These are phyloP conservation scores for Amiota mariae DNA, from an alignment of 2,888 invertebrate genomes.

Conservation along the genomic window DNA sequence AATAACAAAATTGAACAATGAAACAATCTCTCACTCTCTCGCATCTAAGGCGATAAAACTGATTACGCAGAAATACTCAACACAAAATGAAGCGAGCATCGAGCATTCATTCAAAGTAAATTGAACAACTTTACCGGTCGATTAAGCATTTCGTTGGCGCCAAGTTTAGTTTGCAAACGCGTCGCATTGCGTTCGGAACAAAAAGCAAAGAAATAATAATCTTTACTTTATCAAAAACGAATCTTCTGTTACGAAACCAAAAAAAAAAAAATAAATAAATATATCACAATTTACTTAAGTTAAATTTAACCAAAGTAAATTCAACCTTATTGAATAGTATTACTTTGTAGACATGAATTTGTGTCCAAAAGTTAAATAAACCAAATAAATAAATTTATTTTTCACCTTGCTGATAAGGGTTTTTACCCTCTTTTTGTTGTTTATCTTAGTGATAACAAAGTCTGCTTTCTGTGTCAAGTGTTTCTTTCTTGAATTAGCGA, in stretches of 20 bases:
- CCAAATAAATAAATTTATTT: neutral
- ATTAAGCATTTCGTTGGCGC: constrained; percentile 4
- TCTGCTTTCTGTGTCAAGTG: neutral
- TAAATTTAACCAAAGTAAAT: constrained; percentile 6
- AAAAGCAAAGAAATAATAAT: neutral
- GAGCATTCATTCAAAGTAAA: neutral
- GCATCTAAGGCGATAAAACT: neutral
- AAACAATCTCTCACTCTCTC: no score
- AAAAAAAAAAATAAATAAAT: constrained; percentile 1
- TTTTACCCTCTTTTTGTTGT: neutral
- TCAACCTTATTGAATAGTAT: no score
- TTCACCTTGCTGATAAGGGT: constrained; percentile 23
- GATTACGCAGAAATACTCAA: constrained; percentile 18
- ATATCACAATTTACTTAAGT: neutral
- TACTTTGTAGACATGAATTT: neutral
- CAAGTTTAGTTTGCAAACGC: constrained; percentile 24
- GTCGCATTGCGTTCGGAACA: neutral
- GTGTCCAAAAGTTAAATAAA: no score
- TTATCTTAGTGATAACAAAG: constrained; percentile 20
- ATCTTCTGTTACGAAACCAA: neutral
- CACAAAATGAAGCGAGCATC: constrained; percentile 5
- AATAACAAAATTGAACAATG: neutral
- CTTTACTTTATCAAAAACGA: neutral
- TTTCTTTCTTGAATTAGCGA: neutral
- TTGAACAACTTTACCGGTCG: constrained; percentile 14